These are phyloP conservation scores for Ptychochromis oligacanthus DNA, from an alignment of 2,113 vertebrate genomes.

Conservation along the genomic window DNA sequence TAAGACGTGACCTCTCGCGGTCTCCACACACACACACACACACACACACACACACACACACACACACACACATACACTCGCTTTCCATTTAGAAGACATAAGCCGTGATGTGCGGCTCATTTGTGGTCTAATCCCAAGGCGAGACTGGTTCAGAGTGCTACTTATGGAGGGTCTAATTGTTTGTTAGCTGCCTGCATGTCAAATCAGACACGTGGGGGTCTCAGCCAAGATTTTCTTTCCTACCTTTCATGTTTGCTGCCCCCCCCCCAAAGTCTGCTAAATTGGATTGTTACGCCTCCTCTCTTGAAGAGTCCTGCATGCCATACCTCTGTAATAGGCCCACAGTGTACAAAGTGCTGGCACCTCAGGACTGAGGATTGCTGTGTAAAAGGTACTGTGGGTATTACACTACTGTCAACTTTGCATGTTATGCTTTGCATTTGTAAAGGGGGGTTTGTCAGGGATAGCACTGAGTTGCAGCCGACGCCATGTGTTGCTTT, in stretches of 20 bases:
- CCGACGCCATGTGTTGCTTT: background rate
- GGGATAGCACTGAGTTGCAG: slow-evolving; percentile 9
- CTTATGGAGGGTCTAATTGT: slow-evolving; percentile 76
- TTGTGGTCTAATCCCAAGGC: slow-evolving; percentile 71
- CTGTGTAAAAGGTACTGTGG: slow-evolving; percentile 45
- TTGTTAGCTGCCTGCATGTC: slow-evolving; percentile 74
- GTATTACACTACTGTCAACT: slow-evolving; percentile 63
- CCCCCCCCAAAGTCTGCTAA: slow-evolving; percentile 62
- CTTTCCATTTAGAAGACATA: slow-evolving; percentile 65
- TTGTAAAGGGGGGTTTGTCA: slow-evolving; percentile 29
- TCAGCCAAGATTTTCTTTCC: slow-evolving; percentile 68
- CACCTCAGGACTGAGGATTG: slow-evolving; percentile 54
- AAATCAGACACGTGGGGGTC: slow-evolving; percentile 65
- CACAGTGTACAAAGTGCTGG: slow-evolving; percentile 63
- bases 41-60: slow-evolving; percentile 6
- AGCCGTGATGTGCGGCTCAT: slow-evolving; percentile 68
- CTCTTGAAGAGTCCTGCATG: slow-evolving; percentile 65
- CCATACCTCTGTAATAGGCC: slow-evolving; percentile 69
- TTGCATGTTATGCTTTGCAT: slow-evolving; percentile 48
- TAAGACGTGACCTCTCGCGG: no score
- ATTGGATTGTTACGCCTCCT: slow-evolving; percentile 75
- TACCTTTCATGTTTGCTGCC: slow-evolving; percentile 67
- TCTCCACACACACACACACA: background rate
- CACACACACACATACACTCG: slow-evolving; percentile 6
- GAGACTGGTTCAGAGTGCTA: slow-evolving; percentile 65